Conservation (phyloP, 2,113 vertebrate genomes). For the Typhlomys cinereus region DNA sequence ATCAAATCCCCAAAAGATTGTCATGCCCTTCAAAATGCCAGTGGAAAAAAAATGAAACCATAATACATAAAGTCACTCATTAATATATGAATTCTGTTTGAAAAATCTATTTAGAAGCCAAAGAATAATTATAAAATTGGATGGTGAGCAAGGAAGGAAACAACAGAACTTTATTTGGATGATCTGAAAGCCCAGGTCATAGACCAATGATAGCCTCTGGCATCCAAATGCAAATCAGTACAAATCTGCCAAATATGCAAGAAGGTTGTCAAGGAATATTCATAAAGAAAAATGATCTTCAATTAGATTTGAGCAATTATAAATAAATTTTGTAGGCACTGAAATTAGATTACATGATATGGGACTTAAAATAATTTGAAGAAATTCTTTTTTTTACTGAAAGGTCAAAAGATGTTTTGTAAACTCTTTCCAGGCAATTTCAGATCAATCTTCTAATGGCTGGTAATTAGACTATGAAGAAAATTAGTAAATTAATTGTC, state of each 20-base stretch:
- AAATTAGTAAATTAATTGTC: constrained; percentile 59
- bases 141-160: neutral
- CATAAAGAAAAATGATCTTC: neutral
- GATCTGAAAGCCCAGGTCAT: neutral
- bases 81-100: neutral
- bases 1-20: neutral
- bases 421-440: constrained; percentile 52
- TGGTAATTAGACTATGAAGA: constrained; percentile 38
- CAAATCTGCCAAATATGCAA: neutral
- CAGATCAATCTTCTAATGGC: constrained; percentile 42
- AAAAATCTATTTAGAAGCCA: neutral
- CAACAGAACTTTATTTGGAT: neutral
- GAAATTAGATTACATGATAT: neutral
- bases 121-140: neutral
- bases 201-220: neutral
- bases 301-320: constrained; percentile 35
- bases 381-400: constrained; percentile 2
- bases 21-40: neutral
- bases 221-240: neutral
- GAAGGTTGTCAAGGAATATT: neutral
- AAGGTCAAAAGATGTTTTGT: constrained; percentile 49
- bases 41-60: neutral
- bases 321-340: neutral
- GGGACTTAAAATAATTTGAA: constrained; percentile 48
- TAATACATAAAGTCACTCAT: neutral